phyloP scores from a whole-genome alignment of 2,797 vertebrate species.

The Sebastes trivittatus region DNA sequence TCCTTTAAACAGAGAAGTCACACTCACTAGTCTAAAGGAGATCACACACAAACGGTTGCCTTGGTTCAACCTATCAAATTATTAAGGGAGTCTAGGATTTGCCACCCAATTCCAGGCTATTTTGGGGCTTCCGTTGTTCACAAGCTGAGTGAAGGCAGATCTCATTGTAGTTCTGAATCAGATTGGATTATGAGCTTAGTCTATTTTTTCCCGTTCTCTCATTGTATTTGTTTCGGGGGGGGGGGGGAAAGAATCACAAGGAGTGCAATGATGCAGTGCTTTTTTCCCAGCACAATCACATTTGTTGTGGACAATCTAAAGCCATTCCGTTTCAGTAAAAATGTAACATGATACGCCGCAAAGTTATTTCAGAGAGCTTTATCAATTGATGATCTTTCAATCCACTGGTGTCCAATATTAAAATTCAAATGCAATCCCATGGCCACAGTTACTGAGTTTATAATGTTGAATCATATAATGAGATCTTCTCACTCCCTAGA shows the following conservation, averaged over 20 bases:
- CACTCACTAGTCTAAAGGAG: neutral
- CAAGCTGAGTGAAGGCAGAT: constrained; percentile 39
- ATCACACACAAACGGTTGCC: neutral
- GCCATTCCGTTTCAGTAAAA: constrained; percentile 26
- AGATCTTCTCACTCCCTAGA: constrained; percentile 44
- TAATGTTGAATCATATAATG: constrained; percentile 66
- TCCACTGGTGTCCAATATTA: constrained; percentile 37
- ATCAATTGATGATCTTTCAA: constrained; percentile 51
- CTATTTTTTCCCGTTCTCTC: constrained; percentile 40
- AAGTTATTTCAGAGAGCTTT: constrained; percentile 48
- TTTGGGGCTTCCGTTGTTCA: constrained; percentile 37
- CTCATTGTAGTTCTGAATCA: constrained; percentile 62
- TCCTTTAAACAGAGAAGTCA: neutral
- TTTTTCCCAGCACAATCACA: constrained; percentile 37
- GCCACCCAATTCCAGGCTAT: constrained; percentile 19
- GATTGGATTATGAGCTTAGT: constrained; percentile 73
- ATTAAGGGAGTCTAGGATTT: constrained; percentile 41
- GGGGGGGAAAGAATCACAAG: neutral
- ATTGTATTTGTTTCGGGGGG: constrained; percentile 42
- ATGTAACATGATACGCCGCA: constrained; percentile 10
- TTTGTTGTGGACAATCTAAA: constrained; percentile 39
- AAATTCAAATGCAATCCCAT: constrained; percentile 43
- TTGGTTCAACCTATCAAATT: constrained; percentile 13
- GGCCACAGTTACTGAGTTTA: constrained; percentile 29
- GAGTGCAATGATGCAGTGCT: constrained; percentile 25